Evolutionary conservation across 2,888 invertebrate genomes (phyloP).

Genomic region (Iselma pallidipennis): DNA sequence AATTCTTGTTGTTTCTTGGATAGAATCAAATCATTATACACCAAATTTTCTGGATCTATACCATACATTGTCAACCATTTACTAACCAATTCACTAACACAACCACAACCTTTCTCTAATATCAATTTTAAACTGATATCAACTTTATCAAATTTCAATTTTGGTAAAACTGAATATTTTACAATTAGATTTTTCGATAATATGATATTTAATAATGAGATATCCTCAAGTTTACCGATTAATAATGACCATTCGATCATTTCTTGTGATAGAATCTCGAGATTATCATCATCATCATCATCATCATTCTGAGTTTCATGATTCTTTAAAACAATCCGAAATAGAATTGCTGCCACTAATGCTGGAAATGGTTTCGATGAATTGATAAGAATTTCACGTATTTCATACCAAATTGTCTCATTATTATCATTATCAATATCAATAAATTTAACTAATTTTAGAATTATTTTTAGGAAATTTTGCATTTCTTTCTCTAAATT

Average conservation of each 20-base stretch:
- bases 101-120: constrained; percentile 70
- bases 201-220: constrained; percentile 77
- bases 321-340: constrained; percentile 71
- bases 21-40: constrained; percentile 58
- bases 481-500: constrained; percentile 66
- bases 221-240: constrained; percentile 87
- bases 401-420: constrained; percentile 79
- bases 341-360: constrained; percentile 80
- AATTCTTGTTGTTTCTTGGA: constrained; percentile 22
- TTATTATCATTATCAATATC: constrained; percentile 61
- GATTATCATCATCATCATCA: constrained; percentile 48
- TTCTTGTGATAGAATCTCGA: constrained; percentile 75
- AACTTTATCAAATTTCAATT: constrained; percentile 60
- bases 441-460: constrained; percentile 66
- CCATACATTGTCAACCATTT: constrained; percentile 82
- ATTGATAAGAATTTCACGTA: constrained; percentile 73
- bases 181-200: constrained; percentile 59
- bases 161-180: constrained; percentile 56
- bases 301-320: constrained; percentile 54
- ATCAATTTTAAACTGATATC: constrained; percentile 70
- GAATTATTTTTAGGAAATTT: constrained; percentile 67
- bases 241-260: constrained; percentile 85
- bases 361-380: constrained; percentile 77
- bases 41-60: constrained; percentile 66
- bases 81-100: constrained; percentile 86